phyloP scores from a whole-genome alignment of 2,113 vertebrate species.

The Lasiurus cinereus region DNA sequence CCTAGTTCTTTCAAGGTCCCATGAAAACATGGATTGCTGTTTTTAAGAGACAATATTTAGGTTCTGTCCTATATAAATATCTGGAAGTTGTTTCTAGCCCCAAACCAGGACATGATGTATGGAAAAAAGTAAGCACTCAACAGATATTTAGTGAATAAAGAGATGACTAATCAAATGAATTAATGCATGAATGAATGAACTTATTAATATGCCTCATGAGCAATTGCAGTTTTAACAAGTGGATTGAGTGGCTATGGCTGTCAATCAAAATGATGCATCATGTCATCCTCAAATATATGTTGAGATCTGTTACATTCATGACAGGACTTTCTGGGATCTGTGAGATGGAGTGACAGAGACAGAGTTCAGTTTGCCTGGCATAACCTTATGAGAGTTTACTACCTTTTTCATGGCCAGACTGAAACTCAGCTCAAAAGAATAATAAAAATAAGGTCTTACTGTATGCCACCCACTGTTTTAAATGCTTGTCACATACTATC shows the following conservation, averaged over 20 bases:
- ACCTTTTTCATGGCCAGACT: not conserved
- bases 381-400: not conserved
- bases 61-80: not conserved
- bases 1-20: not conserved
- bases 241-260: not conserved
- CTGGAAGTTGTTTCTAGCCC: not conserved
- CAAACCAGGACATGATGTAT: not conserved
- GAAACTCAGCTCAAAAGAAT: not conserved
- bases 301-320: not conserved
- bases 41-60: slow-evolving; percentile 19
- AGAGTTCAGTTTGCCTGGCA: not conserved
- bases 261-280: not conserved
- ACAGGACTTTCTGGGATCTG: not conserved
- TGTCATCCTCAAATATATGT: not conserved
- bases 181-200: not conserved
- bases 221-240: not conserved
- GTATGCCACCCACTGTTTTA: not conserved
- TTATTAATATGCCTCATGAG: not conserved
- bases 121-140: not conserved
- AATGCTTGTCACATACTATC: not conserved
- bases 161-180: not conserved
- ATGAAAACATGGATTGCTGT: not conserved
- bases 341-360: not conserved
- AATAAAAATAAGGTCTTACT: not conserved
- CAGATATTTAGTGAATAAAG: not conserved